Base-by-base conservation (phyloP, 2,888 invertebrate genomes). In the Dinocampus coccinellae region DNA sequence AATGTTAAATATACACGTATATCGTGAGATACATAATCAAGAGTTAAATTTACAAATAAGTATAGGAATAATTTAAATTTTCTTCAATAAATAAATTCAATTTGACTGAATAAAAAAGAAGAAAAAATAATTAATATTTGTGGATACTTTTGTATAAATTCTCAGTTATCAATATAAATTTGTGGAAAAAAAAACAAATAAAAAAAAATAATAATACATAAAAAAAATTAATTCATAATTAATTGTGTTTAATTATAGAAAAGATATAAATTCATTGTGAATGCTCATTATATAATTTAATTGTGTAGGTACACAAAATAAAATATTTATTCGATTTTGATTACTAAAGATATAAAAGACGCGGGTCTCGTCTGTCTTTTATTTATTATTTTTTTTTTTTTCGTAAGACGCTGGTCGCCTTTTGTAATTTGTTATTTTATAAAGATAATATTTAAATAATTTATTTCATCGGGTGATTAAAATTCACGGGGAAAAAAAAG, bases 401-500 rank as follows among this genome's bases (percentile, higher is more conserved):
- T n/a, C n/a, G n/a, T n/a, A n/a, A n/a, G 81, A 78, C 79, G 82
- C 81, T 79, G 82, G 82, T 77, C 82, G 82, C 82, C 80, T 57
- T 47, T 73, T n/a, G n/a, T n/a, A n/a, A n/a, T n/a, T n/a, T n/a
- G n/a, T n/a, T n/a, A n/a, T n/a, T n/a, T n/a, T n/a, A n/a, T n/a
- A n/a, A n/a, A n/a, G n/a, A n/a, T n/a, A n/a, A n/a, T n/a, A n/a
- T n/a, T n/a, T n/a, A n/a, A n/a, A n/a, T n/a, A n/a, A n/a, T n/a
- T n/a, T n/a, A n/a, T n/a, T n/a, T n/a, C n/a, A n/a, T n/a, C n/a
- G n/a, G n/a, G n/a, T n/a, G n/a, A n/a, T n/a, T n/a, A n/a, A n/a
- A n/a, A n/a, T n/a, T n/a, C n/a, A n/a, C n/a, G n/a, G n/a, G n/a
- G n/a, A n/a, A n/a, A n/a, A n/a, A n/a, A n/a, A n/a, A n/a, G n/a